Evolutionary conservation across 2,113 vertebrate species (phyloP).

Genomic region (Clarias batrachus): DNA sequence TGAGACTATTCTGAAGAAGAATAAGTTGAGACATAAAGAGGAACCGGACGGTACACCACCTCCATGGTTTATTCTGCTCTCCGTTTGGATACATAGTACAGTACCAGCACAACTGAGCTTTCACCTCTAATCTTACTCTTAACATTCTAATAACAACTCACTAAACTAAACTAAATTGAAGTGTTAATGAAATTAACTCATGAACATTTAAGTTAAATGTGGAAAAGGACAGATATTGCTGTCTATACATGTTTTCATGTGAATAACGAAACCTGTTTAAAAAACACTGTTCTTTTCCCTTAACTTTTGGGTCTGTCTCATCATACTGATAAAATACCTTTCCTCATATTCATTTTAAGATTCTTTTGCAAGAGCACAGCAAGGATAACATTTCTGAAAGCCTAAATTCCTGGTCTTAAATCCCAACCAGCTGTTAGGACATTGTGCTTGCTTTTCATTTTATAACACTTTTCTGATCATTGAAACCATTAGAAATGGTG

Average conservation of each 20-base stretch:
- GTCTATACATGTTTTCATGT: neutral
- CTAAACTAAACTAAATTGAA: neutral
- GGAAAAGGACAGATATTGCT: neutral
- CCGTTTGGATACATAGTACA: too few species aligned
- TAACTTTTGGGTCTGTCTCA: neutral
- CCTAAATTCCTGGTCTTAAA: neutral
- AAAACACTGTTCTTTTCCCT: neutral
- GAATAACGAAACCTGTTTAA: neutral
- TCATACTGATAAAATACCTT: conserved; percentile 8
- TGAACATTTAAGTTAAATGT: neutral
- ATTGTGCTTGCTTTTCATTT: conserved; percentile 17
- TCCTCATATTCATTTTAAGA: conserved; percentile 16
- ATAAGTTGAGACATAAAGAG: too few species aligned
- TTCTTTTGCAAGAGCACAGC: neutral
- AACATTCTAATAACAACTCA: neutral
- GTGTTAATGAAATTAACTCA: neutral
- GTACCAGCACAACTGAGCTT: too few species aligned
- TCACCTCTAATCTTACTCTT: too few species aligned
- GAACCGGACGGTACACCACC: too few species aligned
- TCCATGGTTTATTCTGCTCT: too few species aligned
- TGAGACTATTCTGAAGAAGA: too few species aligned
- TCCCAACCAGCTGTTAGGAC: conserved; percentile 11
- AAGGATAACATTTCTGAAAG: conserved; percentile 13
- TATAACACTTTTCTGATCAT: conserved; percentile 24
- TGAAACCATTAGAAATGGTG: conserved; percentile 21